Evolutionary conservation across 2,113 vertebrate species (phyloP).

Genomic region (Pomatostomus ruficeps): DNA sequence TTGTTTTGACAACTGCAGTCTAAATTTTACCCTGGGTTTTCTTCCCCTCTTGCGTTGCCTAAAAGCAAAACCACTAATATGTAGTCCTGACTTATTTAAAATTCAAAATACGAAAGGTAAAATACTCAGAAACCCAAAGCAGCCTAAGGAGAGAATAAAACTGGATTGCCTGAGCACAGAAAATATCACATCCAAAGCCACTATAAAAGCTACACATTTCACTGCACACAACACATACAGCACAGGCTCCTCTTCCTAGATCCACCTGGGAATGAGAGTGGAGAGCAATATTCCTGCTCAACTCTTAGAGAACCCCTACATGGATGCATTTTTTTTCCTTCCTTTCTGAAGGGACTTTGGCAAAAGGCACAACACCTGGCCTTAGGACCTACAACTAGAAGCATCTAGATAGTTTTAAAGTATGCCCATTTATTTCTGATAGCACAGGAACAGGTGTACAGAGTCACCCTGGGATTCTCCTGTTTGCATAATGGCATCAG

Average conservation of each 20-base stretch:
- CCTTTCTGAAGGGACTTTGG: neutral
- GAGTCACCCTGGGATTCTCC: neutral
- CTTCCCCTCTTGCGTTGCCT: neutral
- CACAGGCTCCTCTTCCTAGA: neutral
- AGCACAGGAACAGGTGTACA: neutral
- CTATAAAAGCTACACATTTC: neutral
- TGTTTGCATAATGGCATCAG: neutral
- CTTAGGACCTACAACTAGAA: neutral
- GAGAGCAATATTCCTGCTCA: neutral
- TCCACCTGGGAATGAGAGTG: neutral
- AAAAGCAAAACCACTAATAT: neutral
- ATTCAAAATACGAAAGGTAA: neutral
- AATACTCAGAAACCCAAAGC: neutral
- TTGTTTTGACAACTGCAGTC: neutral
- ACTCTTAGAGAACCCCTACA: neutral
- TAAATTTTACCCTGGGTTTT: neutral
- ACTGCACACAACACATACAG: neutral
- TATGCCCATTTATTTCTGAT: neutral
- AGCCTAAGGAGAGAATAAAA: neutral
- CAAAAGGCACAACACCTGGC: neutral
- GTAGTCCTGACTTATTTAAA: neutral
- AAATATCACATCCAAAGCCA: neutral
- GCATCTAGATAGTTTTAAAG: neutral
- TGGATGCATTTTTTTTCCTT: neutral
- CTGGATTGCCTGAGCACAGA: rapidly evolving